phyloP scores from a whole-genome alignment of 1,140 invertebrate genomes.

The Drosophila teissieri region DNA sequence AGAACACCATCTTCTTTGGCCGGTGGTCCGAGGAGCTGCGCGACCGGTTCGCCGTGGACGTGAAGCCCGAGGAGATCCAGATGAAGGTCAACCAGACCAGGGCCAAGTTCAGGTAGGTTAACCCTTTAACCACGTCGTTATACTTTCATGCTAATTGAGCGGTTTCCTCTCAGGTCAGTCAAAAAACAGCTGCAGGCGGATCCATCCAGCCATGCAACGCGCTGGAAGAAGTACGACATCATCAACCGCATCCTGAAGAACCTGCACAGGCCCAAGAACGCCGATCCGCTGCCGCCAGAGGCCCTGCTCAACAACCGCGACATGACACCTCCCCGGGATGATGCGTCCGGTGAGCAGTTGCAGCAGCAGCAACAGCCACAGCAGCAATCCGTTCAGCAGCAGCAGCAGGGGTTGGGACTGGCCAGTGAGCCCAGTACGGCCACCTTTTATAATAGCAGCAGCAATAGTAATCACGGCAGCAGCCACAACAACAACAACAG shows the following conservation, averaged over 20 bases:
- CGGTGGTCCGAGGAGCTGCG: conserved; percentile 73
- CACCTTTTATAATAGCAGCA: conserved; percentile 42
- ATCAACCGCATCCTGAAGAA: conserved; percentile 76
- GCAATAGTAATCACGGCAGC: conserved; percentile 43
- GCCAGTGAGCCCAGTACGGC: conserved; percentile 16
- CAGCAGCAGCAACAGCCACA: conserved; percentile 24
- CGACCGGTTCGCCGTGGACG: conserved; percentile 69
- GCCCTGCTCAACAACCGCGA: conserved; percentile 74
- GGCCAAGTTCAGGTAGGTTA: conserved; percentile 73
- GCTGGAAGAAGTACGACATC: conserved; percentile 81
- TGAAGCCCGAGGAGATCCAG: conserved; percentile 79
- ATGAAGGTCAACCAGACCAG: conserved; percentile 81
- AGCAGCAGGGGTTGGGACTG: conserved; percentile 24
- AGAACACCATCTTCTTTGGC: conserved; percentile 77
- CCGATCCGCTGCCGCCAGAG: conserved; percentile 71
- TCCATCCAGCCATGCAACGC: conserved; percentile 49
- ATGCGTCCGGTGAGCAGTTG: conserved; percentile 26
- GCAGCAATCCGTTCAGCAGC: conserved; percentile 30
- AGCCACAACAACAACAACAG: conserved; percentile 54
- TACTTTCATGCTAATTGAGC: no score
- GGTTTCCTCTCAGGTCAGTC: conserved; percentile 46
- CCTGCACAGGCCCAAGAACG: conserved; percentile 73
- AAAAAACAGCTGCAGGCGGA: conserved; percentile 66
- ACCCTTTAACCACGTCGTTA: rapidly evolving
- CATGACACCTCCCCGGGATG: conserved; percentile 65